Base-by-base conservation (phyloP, 2,888 invertebrate species). In the Hydrotaea cyrtoneurina region DNA sequence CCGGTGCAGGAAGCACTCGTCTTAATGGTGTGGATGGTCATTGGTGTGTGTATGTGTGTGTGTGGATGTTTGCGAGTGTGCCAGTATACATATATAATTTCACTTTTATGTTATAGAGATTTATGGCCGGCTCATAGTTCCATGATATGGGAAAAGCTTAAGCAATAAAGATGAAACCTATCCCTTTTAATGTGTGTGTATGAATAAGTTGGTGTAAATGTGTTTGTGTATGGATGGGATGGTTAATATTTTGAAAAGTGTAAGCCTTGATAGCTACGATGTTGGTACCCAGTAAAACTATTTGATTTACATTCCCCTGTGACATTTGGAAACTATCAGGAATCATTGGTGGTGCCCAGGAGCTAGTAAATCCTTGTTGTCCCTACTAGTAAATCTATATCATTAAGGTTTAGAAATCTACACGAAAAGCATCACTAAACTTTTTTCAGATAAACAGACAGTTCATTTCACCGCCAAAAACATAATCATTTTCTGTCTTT, bases 111-210 rank as follows among this genome's bases (percentile, higher is more conserved):
- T 76, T 53, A 69, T 76, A 66, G 71, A 80, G 86, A 86, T 86
- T 86, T 86, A 86, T 81, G 79, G 55, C 73, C 80, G 84, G 84
- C 80, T 83, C 80, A 81, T 86, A 62, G 84, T 73, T 81, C 43
- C 43, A 73, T 85, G 73, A 81, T 79, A 81, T 86, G 80, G 66
- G 15, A 11, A 83, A 82, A 84, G 78, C 79, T 84, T 83, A 82
- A 82, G 78, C 76, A 73, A 71, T 86, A 80, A 74, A 83, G 75
- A 72, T 80, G 74, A 75, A 82, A 59, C 36, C 50, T 69, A 81
- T 64, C 72, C 74, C 64, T 17, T 43, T 19, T 43, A 64, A 64
- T 36, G 66, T 43, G 21, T 19, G 11, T 4, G 17, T 57, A 31
- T 31, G 31, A 31, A 31, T 7, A 31, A 31, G 3, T 31, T 31